Conservation (phyloP, 92 coral and sea anemone species). For the Micromussa lordhowensis region DNA sequence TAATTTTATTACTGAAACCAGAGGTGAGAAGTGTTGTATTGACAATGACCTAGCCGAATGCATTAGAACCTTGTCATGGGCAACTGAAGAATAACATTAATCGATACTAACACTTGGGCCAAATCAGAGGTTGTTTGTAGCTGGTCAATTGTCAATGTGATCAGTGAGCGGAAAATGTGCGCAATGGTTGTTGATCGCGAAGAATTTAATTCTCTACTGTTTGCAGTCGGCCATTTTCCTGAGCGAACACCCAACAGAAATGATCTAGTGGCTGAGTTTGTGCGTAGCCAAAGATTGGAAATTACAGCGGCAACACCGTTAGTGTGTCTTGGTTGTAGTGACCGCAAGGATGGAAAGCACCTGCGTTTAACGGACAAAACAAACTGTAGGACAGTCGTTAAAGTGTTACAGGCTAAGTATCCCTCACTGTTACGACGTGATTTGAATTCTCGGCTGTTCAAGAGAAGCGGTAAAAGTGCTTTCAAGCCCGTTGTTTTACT, state of each 20-base stretch:
- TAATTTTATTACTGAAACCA: too few relatives aligned
- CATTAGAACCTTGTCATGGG: too few relatives aligned
- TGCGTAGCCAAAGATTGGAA: slow-evolving; percentile 9
- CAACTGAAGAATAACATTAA: too few relatives aligned
- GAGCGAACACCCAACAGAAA: slow-evolving; percentile 68
- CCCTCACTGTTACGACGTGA: too few relatives aligned
- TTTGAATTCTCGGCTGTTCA: too few relatives aligned
- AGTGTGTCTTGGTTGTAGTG: slow-evolving; percentile 49
- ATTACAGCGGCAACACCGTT: slow-evolving; percentile 21
- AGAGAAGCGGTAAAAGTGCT: not conserved
- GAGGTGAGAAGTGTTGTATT: too few relatives aligned
- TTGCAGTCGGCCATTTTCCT: slow-evolving; percentile 58
- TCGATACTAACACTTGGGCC: too few relatives aligned
- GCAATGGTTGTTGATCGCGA: slow-evolving; percentile 46
- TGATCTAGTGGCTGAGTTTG: slow-evolving; percentile 50
- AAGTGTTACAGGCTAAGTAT: not conserved
- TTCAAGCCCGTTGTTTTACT: slow-evolving; percentile 58
- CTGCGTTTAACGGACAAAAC: slow-evolving; percentile 57
- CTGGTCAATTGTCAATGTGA: too few relatives aligned
- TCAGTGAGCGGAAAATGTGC: slow-evolving; percentile 25
- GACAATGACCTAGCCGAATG: not conserved
- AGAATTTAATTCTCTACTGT: slow-evolving; percentile 55
- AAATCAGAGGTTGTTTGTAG: too few relatives aligned
- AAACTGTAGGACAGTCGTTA: slow-evolving; percentile 56
- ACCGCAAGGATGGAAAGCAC: slow-evolving; percentile 24